Conservation (phyloP, 2,113 vertebrate genomes). For the Leptocoma aspasia region DNA sequence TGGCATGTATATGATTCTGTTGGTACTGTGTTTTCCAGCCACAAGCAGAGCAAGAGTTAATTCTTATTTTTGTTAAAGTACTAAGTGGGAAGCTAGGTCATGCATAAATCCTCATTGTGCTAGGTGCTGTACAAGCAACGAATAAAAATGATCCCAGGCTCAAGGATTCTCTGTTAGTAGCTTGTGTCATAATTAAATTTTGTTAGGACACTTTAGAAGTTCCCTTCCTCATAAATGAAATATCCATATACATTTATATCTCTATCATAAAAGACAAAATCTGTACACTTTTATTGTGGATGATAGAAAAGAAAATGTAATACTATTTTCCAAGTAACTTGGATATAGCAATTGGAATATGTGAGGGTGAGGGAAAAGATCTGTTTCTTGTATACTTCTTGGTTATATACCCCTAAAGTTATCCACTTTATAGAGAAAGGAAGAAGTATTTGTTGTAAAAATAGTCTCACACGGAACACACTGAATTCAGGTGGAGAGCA, state of each 20-base stretch:
- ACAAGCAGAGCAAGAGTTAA: constrained; percentile 34
- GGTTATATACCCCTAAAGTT: not conserved
- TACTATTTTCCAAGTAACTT: not conserved
- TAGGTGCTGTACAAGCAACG: constrained; percentile 49
- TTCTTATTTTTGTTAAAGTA: constrained; percentile 39
- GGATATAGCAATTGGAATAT: not conserved
- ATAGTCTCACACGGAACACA: constrained; percentile 25
- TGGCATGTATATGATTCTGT: not conserved
- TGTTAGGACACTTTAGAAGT: constrained; percentile 47
- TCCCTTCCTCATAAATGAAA: constrained; percentile 33
- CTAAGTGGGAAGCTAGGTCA: constrained; percentile 40
- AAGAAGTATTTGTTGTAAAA: constrained; percentile 42
- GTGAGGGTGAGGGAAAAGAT: not conserved
- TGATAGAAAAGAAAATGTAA: constrained; percentile 31
- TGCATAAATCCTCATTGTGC: constrained; percentile 44
- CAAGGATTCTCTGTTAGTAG: constrained; percentile 3
- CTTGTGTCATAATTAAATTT: constrained; percentile 49
- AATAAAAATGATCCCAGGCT: constrained; percentile 42
- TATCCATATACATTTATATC: constrained; percentile 37
- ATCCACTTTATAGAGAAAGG: not conserved
- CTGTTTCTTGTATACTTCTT: not conserved
- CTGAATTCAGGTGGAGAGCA: constrained; percentile 54
- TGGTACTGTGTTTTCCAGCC: not conserved
- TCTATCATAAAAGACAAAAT: constrained; percentile 42
- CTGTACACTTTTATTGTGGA: constrained; percentile 46